Evolutionary conservation across 1,140 invertebrate species (phyloP), one percentile per base, ranked within the genome.

Genomic region (Muscidifurax raptorellus): DNA sequence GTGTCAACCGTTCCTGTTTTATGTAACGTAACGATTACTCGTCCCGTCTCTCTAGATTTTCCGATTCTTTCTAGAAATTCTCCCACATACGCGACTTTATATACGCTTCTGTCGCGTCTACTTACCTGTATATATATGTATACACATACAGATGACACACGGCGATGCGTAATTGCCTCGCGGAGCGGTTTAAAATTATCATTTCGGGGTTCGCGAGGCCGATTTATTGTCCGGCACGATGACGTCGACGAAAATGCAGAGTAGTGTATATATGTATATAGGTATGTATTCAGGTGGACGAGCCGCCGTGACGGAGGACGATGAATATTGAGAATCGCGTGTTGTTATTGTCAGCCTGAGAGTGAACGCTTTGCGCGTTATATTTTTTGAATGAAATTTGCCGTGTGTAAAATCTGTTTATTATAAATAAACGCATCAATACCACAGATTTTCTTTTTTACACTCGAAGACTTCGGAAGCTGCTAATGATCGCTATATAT

Each of bases 1-100:
- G 80, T 75, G 80, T 82, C 80, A 82, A 75, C 3, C 40, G 47
- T 25, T 64, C 32, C 52, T 75, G 69, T 75, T 82, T 82, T 82
- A 82, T 66, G 71, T 75, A 75, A 67, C 67, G 72, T 30, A 64
- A 40, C 69, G 47, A 75, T 82, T 64, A 15, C 5, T 13, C n/a
- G 28, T 30, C 44, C 15, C 4, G 44, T 36, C 13, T 25, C 2
- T 79, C 22, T 40, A 27, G n/a, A 15, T 69, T 22, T 80, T 69
- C 79, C 15, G 47, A 27, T 47, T 75, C 69, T 75, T 82, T 82
- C 80, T 75, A 64, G 71, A 82, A 74, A 75, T 40, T 82, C 9
- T 59, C 44, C 4, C 1, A 25, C 4, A 15, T 27, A 13, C 59
- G n/a, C 15, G 10, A 47, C 44, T 47, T 1, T 47, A 12, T 2